These are phyloP conservation scores for Acanthococcus lagerstroemiae DNA, from an alignment of 2,888 invertebrate genomes.

Conservation along the genomic window DNA sequence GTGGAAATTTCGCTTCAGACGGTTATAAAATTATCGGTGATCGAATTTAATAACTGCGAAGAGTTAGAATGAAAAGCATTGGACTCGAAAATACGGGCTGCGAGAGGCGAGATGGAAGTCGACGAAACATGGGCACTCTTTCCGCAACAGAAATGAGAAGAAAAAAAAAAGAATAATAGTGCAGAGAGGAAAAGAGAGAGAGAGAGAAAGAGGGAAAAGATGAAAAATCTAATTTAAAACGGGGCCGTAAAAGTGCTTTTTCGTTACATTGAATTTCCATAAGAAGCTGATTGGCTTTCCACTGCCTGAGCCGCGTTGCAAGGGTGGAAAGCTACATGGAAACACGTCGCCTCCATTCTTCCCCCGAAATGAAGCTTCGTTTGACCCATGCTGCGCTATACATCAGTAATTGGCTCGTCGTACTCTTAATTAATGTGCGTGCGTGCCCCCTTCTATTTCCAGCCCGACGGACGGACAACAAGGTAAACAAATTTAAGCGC, in stretches of 20 bases:
- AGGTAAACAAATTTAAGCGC: neutral
- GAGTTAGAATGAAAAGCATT: neutral
- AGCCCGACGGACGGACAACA: neutral
- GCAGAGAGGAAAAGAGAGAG: neutral
- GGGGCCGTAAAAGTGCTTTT: conserved; percentile 23
- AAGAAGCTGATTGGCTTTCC: conserved; percentile 29
- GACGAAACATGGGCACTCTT: neutral
- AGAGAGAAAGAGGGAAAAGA: conserved; percentile 8
- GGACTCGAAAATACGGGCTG: neutral
- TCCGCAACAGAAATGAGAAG: neutral
- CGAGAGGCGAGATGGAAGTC: neutral
- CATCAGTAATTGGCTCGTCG: conserved; percentile 29
- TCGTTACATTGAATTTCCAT: conserved; percentile 31
- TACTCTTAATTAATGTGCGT: conserved; percentile 26
- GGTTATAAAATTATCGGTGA: neutral
- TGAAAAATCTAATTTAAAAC: conserved; percentile 26
- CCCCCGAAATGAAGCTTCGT: conserved; percentile 20
- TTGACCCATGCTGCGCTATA: conserved; percentile 29
- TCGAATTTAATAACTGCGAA: neutral
- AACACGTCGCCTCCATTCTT: conserved; percentile 15
- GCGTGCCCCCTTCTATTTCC: neutral
- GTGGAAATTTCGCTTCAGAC: neutral
- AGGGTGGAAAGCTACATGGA: conserved; percentile 23
- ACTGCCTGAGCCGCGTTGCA: conserved; percentile 9
- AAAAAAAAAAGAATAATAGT: neutral